Evolutionary conservation across 2,113 vertebrate genomes (phyloP).

Genomic region (Sceloporus undulatus): DNA sequence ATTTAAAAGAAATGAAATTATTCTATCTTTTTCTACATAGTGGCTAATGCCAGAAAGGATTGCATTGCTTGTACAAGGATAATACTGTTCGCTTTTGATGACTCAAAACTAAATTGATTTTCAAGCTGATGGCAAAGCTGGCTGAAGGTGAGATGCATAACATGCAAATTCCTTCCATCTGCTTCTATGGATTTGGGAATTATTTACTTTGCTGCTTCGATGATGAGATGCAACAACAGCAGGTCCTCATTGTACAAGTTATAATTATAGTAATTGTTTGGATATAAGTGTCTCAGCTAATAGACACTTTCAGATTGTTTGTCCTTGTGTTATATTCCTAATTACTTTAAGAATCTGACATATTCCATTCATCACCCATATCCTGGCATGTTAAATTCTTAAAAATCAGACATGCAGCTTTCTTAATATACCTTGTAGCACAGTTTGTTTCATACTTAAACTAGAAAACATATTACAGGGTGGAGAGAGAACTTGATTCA

Average conservation of each 20-base stretch:
- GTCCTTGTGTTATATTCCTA: slow-evolving; percentile 63
- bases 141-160: slow-evolving; percentile 44
- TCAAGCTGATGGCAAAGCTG: neutral
- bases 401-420: slow-evolving; percentile 60
- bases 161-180: slow-evolving; percentile 49
- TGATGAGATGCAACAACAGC: slow-evolving; percentile 42
- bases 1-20: slow-evolving; percentile 20
- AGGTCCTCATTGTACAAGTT: slow-evolving; percentile 63
- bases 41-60: slow-evolving; percentile 34
- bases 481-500: slow-evolving; percentile 22
- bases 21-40: slow-evolving; percentile 7
- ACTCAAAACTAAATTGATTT: slow-evolving; percentile 60
- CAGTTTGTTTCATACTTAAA: slow-evolving; percentile 42
- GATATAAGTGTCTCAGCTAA: slow-evolving; percentile 56
- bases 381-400: slow-evolving; percentile 65
- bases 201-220: slow-evolving; percentile 37
- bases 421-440: slow-evolving; percentile 64
- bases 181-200: slow-evolving; percentile 53
- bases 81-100: slow-evolving; percentile 51
- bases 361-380: slow-evolving; percentile 69
- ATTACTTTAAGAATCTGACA: slow-evolving; percentile 67
- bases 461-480: slow-evolving; percentile 46
- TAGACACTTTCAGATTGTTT: slow-evolving; percentile 67
- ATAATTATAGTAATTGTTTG: slow-evolving; percentile 60
- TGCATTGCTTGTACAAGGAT: slow-evolving; percentile 41